Evolutionary conservation across 1,140 invertebrate species (phyloP), one percentile per base, ranked within the genome.

Genomic region (Eufriesea mexicana): DNA sequence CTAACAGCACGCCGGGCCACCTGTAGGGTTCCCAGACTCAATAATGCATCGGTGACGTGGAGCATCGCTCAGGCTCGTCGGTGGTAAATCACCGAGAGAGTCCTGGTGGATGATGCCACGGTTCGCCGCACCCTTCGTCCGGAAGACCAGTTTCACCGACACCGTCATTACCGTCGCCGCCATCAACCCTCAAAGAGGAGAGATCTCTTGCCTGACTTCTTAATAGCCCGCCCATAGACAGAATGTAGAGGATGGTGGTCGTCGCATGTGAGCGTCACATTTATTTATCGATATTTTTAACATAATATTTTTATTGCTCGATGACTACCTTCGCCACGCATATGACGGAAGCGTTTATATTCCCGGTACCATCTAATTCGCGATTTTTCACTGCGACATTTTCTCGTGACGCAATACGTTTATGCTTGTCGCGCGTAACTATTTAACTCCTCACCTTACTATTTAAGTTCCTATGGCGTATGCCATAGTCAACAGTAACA

Each of bases 1-100:
- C 89, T 89, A 92, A 92, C 91, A 85, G 90, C 84, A 87, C 82
- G 82, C 83, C 83, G 71, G 80, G 83, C 86, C 92, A 92, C 91
- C 92, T 92, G 92, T 88, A 86, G 82, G 86, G 89, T 92, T 92
- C 92, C 87, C 92, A 92, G 92, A 87, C 91, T 92, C 91, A 92
- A 92, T 92, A 92, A 92, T 92, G 91, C 91, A 92, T 89, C 86
- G 89, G 84, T 77, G 90, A 90, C 89, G 86, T 86, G 84, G 89
- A 86, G 87, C 90, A 90, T 86, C 89, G 90, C 72, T 86, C 88
- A 88, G 83, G 71, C 78, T 74, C 57, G 82, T 83, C 78, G 89
- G 71, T 74, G 88, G 90, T 90, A 79, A 90, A 90, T 88, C 88
- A 85, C 87, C 57, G 57, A 84, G 49, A 85, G 49, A 71, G 79